These are phyloP conservation scores for Carollia perspicillata DNA, from an alignment of 2,113 vertebrate species.

Conservation along the genomic window DNA sequence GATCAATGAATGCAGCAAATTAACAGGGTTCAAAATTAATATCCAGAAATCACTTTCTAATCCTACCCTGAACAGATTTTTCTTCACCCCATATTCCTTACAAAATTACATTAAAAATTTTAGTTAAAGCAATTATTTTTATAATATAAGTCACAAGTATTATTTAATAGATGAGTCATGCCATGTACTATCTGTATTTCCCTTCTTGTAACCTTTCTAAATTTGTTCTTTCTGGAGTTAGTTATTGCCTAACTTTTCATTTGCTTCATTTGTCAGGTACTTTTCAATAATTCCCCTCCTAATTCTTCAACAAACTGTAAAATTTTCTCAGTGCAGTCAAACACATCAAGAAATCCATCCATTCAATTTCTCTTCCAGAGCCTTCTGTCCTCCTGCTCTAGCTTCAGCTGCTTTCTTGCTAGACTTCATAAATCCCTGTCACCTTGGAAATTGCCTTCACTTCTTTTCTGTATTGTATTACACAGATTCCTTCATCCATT, in stretches of 20 bases:
- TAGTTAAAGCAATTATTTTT: neutral
- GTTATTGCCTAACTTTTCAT: neutral
- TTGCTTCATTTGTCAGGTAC: neutral
- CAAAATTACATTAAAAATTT: neutral
- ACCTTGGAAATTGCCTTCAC: neutral
- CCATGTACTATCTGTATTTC: neutral
- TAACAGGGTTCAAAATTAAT: no score
- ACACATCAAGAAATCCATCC: neutral
- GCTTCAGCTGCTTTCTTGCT: neutral
- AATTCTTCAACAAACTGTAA: constrained; percentile 5
- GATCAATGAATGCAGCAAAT: no score
- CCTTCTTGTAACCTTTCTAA: neutral
- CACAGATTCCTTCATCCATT: neutral
- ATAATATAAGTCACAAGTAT: neutral
- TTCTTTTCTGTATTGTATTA: neutral
- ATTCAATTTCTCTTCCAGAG: neutral
- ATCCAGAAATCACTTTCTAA: neutral
- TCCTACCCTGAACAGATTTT: neutral
- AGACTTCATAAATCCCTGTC: neutral
- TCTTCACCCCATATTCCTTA: neutral
- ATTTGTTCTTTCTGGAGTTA: neutral
- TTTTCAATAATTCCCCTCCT: neutral
- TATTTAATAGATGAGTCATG: neutral
- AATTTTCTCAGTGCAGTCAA: neutral
- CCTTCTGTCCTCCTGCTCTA: neutral